A percentile compares a stretch with the other conserved stretches of the same genome.
Conservation (phyloP, 2,113 vertebrate genomes). For the Balaeniceps rex region DNA sequence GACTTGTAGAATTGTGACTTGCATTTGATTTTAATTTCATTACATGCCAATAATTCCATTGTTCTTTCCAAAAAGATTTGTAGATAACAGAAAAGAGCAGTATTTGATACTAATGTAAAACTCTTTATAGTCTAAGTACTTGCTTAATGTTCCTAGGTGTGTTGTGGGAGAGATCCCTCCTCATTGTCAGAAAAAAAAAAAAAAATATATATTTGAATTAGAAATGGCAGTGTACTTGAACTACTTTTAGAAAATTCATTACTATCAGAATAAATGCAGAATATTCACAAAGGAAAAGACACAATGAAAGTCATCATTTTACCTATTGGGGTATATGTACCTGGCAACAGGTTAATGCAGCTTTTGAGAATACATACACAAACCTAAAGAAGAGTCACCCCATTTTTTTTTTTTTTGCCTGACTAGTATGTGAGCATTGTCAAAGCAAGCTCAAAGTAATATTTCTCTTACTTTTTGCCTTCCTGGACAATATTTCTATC, state of each 20-base stretch:
- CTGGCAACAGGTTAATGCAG: neutral
- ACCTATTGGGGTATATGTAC: accelerated
- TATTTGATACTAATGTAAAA: neutral
- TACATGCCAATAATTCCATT: neutral
- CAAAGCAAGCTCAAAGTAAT: neutral
- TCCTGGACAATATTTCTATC: neutral
- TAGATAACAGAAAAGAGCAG: neutral
- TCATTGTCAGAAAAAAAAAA: neutral
- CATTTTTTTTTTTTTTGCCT: neutral
- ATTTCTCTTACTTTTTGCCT: neutral
- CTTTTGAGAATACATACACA: neutral
- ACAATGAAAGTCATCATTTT: neutral
- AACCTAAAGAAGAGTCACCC: neutral
- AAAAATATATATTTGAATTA: neutral
- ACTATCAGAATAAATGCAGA: neutral
- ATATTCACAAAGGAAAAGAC: neutral
- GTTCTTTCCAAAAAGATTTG: neutral
- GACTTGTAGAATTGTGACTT: neutral
- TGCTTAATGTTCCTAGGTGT: neutral
- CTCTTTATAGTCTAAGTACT: neutral
- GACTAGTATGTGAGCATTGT: neutral
- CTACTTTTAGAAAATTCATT: neutral
- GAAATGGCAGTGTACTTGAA: neutral
- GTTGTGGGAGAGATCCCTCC: neutral
- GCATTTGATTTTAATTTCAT: neutral